Evolutionary conservation across 1,140 invertebrate genomes (phyloP), one percentile per base, ranked within the genome.

Genomic region (Formica selysi): DNA sequence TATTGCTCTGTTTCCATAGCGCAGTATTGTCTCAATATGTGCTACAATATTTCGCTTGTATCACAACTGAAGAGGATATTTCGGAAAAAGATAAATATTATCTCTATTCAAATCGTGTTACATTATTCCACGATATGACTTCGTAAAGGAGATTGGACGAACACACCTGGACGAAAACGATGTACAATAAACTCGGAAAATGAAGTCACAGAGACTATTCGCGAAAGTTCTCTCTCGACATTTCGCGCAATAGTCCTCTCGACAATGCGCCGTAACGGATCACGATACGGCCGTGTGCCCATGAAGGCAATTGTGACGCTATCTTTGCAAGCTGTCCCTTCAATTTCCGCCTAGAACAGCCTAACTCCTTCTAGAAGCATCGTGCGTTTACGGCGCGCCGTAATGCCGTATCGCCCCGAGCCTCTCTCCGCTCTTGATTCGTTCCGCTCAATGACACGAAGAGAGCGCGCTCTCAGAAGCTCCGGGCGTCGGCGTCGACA

Each of bases 221-320:
- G 11, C n/a, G 10, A 80, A 16, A 29, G 1, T 32, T 1, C 13
- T 32, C 16, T 29, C 68, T 32, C 22, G 6, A 5, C 22, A 38
- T 57, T 38, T 70, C 44, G 5, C 26, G 8, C 44, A 11, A 36
- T 51, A 44, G 10, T 41, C 10, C 41, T 19, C 32, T 80, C 22
- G 32, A 54, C 44, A 68, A 68, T 70, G 41, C 64, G 44, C 44
- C 76, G 7, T 32, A 44, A 54, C 62, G 44, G 29, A 41, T 26
- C 38, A 19, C 81, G 64, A 78, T 70, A 57, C 11, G 1, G 29
- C 70, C 70, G 36, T 71, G 2, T n/a, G 36, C 29, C 68, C 73
- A 51, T 59, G 70, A 73, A 73, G 76, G 73, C 88, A 89, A 88
- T 89, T 89, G 62, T 83, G 76, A 88, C 76, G 76, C 51, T 71